Evolutionary conservation across 2,797 vertebrate species (phyloP), one percentile per base, ranked within the genome.

Genomic region (Orientallactaga sibirica): DNA sequence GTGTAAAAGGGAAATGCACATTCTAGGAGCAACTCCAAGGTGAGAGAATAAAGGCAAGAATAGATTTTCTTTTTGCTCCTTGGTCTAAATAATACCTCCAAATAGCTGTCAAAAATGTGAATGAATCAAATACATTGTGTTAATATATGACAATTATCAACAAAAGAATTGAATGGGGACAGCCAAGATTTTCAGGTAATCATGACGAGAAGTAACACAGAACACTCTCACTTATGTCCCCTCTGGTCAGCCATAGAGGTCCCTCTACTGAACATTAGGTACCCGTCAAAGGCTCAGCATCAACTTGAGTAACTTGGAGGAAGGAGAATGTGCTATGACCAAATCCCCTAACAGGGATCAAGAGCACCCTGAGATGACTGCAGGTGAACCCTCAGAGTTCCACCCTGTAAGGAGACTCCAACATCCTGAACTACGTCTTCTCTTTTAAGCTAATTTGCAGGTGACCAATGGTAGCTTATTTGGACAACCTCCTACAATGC

Each of bases 41-140:
- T 25, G 5, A 91, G 90, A 93, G 98, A 97, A 97, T 95, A 95
- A 97, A 95, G 79, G 94, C 79, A 97, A 95, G 93, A 97, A 94
- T 89, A 37, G 33, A 97, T 67, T 81, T 58, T 76, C 71, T 95
- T 71, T 48, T 48, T 86, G 92, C 81, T 97, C 55, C 25, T 61
- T 95, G 92, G 94, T 71, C 88, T 93, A 95, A 94, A 96, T 27
- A 68, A 27, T 82, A 33, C 24, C n/a, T 87, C 88, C 91, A 33
- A 87, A 55, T 95, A 96, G 79, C 91, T 97, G 79, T 97, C 94
- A 96, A 91, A 93, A 97, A 95, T 92, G 97, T 96, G 71, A 58
- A 95, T 94, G 88, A 76, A 12, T 58, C 55, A 58, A 58, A 58
- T 58, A 48, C 55, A 58, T 58, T 58, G 55, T 58, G 55, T 58